A percentile compares a stretch with the other conserved stretches of the same genome.
Conservation (phyloP, 1,140 invertebrate species). For the Drosophila obscura region DNA sequence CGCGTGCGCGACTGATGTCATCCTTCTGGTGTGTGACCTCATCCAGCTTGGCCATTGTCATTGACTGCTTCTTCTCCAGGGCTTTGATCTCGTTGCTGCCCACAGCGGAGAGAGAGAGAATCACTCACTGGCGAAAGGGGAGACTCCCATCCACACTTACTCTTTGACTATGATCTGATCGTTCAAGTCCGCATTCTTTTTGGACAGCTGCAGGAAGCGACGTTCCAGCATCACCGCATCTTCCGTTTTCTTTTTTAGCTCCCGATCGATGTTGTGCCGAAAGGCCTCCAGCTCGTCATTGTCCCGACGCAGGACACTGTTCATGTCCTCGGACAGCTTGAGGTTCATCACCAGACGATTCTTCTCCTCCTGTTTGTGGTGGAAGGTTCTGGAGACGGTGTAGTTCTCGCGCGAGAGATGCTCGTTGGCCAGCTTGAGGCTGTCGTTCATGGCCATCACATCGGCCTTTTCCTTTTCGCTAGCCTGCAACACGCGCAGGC, state of each 20-base stretch:
- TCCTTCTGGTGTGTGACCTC: constrained; percentile 31
- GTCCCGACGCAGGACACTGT: neutral
- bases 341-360: neutral
- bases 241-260: constrained; percentile 40
- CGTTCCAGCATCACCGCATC: constrained; percentile 21
- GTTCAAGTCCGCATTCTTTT: constrained; percentile 38
- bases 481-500: neutral
- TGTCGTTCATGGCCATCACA: neutral
- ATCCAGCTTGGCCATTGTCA: constrained; percentile 7
- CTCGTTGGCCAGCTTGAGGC: constrained; percentile 16
- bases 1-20: constrained; percentile 1
- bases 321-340: neutral
- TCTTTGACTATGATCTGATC: neutral
- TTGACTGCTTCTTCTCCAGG: constrained; percentile 23
- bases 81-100: constrained; percentile 30
- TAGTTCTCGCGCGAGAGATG: constrained; percentile 12
- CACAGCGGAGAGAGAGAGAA: too few relatives aligned
- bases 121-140: neutral
- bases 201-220: constrained; percentile 43
- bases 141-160: constrained; percentile 19
- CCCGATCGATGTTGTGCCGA: neutral
- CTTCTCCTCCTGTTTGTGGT: constrained; percentile 14
- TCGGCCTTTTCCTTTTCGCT: neutral
- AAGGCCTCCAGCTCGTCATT: neutral
- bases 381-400: neutral